phyloP scores from a whole-genome alignment of 2,113 vertebrate species.

The Stigmatopora argus region DNA sequence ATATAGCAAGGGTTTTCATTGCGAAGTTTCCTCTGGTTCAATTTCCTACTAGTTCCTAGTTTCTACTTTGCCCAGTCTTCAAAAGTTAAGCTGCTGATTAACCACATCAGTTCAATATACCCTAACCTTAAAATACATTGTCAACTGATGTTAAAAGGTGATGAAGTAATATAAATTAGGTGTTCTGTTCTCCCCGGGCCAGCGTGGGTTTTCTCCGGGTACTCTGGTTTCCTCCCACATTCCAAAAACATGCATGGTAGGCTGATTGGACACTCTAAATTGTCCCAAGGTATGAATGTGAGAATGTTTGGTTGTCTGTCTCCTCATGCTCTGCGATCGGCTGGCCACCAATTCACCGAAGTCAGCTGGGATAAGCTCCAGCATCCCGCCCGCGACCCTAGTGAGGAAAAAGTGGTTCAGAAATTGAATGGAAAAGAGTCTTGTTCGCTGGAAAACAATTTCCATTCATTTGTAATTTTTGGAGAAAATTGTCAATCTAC shows the following conservation, averaged over 20 bases:
- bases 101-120: neutral
- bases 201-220: too few relatives aligned
- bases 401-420: too few relatives aligned
- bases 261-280: too few relatives aligned
- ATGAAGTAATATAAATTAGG: neutral
- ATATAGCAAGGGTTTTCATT: conserved; percentile 20
- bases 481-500: neutral
- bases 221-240: too few relatives aligned
- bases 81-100: neutral
- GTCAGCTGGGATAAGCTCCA: too few relatives aligned
- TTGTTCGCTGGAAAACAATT: neutral
- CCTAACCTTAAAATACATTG: neutral
- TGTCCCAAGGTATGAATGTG: too few relatives aligned
- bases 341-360: too few relatives aligned
- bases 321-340: too few relatives aligned
- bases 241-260: too few relatives aligned
- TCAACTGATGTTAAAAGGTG: neutral
- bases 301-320: too few relatives aligned
- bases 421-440: neutral
- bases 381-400: too few relatives aligned
- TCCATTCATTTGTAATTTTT: neutral
- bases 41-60: neutral
- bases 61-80: conserved; percentile 8
- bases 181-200: neutral
- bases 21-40: neutral